A percentile compares a stretch with the other conserved stretches of the same genome.
Evolutionary conservation across 2,888 invertebrate genomes (phyloP).

Genomic region (Diarsia rubi): DNA sequence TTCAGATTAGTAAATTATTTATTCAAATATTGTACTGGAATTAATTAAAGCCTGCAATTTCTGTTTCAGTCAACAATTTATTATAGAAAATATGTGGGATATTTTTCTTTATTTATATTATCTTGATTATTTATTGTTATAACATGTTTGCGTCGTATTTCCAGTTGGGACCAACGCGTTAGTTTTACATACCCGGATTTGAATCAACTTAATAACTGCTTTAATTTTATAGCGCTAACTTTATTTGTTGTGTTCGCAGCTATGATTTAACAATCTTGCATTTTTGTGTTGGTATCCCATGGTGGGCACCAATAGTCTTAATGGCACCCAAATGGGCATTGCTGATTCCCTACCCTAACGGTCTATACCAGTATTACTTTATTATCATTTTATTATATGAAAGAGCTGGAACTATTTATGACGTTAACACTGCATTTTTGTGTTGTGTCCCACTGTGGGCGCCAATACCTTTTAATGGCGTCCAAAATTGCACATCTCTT

Average conservation of each 20-base stretch:
- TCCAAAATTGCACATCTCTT: too few relatives aligned
- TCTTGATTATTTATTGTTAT: background rate
- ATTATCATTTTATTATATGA: background rate
- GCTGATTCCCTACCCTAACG: too few relatives aligned
- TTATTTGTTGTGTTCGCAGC: background rate
- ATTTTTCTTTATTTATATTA: background rate
- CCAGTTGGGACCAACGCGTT: background rate
- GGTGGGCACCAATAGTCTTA: conserved; percentile 9
- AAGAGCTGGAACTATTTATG: background rate
- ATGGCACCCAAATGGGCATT: conserved; percentile 17
- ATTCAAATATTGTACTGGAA: background rate
- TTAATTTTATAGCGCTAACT: too few relatives aligned
- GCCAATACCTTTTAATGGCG: too few relatives aligned
- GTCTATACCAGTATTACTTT: background rate
- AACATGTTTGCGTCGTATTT: background rate
- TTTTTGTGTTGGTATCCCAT: background rate
- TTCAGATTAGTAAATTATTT: background rate
- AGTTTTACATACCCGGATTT: background rate
- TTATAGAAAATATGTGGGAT: background rate
- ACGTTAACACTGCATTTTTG: background rate
- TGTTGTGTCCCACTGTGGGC: too few relatives aligned
- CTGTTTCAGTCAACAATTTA: background rate
- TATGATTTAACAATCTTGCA: background rate
- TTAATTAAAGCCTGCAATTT: background rate
- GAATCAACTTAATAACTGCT: too few relatives aligned